Base-by-base conservation (phyloP, 2,888 invertebrate genomes). In the Hartigia nigra region DNA sequence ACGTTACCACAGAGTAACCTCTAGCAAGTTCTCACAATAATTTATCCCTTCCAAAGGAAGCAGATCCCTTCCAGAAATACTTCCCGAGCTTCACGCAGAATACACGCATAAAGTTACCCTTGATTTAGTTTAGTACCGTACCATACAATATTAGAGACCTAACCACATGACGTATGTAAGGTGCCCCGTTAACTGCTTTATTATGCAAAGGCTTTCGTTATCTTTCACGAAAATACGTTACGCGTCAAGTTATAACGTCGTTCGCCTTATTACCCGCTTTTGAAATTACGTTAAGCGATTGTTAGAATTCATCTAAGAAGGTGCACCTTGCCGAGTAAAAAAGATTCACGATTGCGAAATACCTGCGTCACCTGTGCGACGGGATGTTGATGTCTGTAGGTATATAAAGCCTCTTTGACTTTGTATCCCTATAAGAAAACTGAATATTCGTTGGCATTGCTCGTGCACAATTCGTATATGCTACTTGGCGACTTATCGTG, bases 181-280 rank as follows among this genome's bases (percentile, higher is more conserved):
- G 75, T 76, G 78, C 55, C 81, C 81, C 77, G 78, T 81, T 81
- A 86, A 87, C 84, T 83, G 84, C 82, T 85, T 84, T 81, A 84
- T 87, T 86, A 87, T 87, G 85, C 84, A 85, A 87, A 87, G 82
- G 80, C 84, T 84, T 84, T 82, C 81, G 76, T 81, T 84, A 86
- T 84, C 83, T 84, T 80, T 76, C 78, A 75, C 37, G 37, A 39
- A 76, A 78, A 78, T 78, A 78, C 78, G 78, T 76, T 78, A 39
- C 70, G 37, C 69, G 76, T 39, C 78, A 55, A 69, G 32, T 70
- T 31, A 78, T 72, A 72, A 31, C 31, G 32, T 72, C 72, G 11
- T 75, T 70, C 70, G 14, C 32, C 12, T n/a, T 36, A 69, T 36
- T 75, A 74, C 75, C 74, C 35, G 78, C 35, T 74, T 55, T 55